A percentile compares a stretch with the other conserved stretches of the same genome.
phyloP scores from a whole-genome alignment of 2,113 vertebrate genomes.

The Anarhynchus alexandrinus region DNA sequence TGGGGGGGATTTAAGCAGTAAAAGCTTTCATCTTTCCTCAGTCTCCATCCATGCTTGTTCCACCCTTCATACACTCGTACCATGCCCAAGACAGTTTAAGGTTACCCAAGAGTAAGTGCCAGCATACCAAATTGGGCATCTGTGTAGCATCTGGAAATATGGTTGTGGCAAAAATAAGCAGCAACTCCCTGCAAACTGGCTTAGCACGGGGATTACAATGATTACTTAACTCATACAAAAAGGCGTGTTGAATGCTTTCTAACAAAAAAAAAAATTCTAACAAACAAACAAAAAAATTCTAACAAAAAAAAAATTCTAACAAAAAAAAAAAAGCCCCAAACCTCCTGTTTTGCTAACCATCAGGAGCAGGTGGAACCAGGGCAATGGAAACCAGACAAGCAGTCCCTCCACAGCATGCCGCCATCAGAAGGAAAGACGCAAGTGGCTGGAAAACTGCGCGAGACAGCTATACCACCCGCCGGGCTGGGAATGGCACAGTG shows the following conservation, averaged over 20 bases:
- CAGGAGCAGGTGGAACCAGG: not conserved
- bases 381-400: not conserved
- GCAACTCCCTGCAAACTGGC: not conserved
- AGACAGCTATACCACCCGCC: not conserved
- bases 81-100: not conserved
- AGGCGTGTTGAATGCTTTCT: not conserved
- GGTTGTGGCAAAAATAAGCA: not conserved
- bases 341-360: not conserved
- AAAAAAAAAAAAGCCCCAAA: not conserved
- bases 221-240: not conserved
- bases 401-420: not conserved
- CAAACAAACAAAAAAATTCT: too few relatives aligned
- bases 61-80: not conserved
- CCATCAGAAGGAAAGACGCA: not conserved
- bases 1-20: not conserved
- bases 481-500: rapidly evolving
- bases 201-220: not conserved
- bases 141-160: not conserved
- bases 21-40: not conserved
- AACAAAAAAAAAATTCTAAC: too few relatives aligned
- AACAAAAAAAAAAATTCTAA: not conserved
- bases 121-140: not conserved
- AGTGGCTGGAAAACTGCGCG: not conserved
- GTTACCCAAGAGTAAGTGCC: not conserved
- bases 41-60: not conserved